Evolutionary conservation across 2,113 vertebrate genomes (phyloP).

Genomic region (Paratilapia polleni): DNA sequence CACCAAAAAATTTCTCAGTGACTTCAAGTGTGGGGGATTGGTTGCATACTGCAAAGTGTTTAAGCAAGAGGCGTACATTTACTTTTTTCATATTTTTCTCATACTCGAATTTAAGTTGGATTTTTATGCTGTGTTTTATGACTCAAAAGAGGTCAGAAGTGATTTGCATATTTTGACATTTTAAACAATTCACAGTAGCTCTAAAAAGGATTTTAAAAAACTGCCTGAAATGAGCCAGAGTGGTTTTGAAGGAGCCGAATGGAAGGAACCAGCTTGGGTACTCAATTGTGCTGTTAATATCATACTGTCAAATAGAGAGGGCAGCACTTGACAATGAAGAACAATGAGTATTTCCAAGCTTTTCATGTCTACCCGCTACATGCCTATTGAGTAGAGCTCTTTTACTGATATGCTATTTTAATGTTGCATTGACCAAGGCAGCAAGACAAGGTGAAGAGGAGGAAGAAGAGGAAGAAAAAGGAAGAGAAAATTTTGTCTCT

Average conservation of each 20-base stretch:
- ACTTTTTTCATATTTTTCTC: not conserved
- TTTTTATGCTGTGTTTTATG: slow-evolving; percentile 39
- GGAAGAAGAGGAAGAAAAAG: not conserved
- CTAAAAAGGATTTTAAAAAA: slow-evolving; percentile 36
- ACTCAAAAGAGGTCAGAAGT: slow-evolving; percentile 56
- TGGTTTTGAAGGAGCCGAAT: slow-evolving; percentile 32
- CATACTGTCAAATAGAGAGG: slow-evolving; percentile 62
- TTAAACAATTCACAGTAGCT: slow-evolving; percentile 60
- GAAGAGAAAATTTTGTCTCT: not conserved
- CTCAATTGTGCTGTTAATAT: slow-evolving; percentile 58
- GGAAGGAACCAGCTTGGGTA: slow-evolving; percentile 30
- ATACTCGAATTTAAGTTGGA: slow-evolving; percentile 18
- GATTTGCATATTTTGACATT: slow-evolving; percentile 74
- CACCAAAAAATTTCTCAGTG: not conserved
- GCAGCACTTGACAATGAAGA: slow-evolving; percentile 60
- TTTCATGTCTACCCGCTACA: slow-evolving; percentile 49
- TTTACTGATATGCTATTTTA: slow-evolving; percentile 35
- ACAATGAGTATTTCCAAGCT: slow-evolving; percentile 56
- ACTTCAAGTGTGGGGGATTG: not conserved
- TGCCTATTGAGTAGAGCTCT: slow-evolving; percentile 38
- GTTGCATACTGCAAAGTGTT: not conserved
- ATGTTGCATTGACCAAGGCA: slow-evolving; percentile 40
- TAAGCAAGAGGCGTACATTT: not conserved
- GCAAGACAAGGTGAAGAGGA: slow-evolving; percentile 16
- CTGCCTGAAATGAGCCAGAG: slow-evolving; percentile 46